phyloP scores from a whole-genome alignment of 2,888 invertebrate genomes.

The Phaedon cochleariae region DNA sequence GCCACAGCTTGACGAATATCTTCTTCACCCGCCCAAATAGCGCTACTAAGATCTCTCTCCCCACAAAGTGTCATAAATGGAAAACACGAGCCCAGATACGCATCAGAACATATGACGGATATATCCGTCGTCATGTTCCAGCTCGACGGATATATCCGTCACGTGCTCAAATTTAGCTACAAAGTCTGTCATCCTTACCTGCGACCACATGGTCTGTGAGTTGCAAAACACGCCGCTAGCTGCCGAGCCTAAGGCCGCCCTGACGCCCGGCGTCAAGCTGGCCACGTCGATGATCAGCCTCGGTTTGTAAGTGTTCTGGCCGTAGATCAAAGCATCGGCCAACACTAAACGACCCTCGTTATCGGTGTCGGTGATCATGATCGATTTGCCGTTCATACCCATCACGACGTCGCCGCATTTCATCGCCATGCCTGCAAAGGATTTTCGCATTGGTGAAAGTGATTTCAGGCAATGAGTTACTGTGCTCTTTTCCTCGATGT shows the following conservation, averaged over 20 bases:
- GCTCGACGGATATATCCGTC: too few relatives aligned
- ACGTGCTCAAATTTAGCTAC: too few relatives aligned
- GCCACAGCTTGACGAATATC: too few relatives aligned
- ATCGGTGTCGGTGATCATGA: constrained; percentile 70
- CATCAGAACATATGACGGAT: too few relatives aligned
- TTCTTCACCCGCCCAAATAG: too few relatives aligned
- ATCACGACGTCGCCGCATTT: constrained; percentile 64
- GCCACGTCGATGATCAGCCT: constrained; percentile 74
- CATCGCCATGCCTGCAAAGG: constrained; percentile 63
- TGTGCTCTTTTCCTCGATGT: too few relatives aligned
- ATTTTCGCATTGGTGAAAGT: too few relatives aligned
- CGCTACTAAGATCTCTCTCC: too few relatives aligned
- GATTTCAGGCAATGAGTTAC: too few relatives aligned
- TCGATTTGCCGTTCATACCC: constrained; percentile 68
- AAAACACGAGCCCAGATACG: too few relatives aligned
- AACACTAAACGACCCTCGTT: constrained; percentile 63
- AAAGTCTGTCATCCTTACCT: constrained; percentile 37
- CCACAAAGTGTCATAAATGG: too few relatives aligned
- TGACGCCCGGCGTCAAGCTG: constrained; percentile 70
- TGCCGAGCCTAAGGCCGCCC: constrained; percentile 65
- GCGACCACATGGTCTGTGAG: constrained; percentile 64
- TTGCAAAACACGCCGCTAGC: constrained; percentile 68
- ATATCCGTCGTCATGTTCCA: too few relatives aligned
- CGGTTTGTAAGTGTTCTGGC: constrained; percentile 66
- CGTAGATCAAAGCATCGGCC: constrained; percentile 58